Conservation (phyloP, 2,888 invertebrate species). For the Dryobotodes eremita region DNA sequence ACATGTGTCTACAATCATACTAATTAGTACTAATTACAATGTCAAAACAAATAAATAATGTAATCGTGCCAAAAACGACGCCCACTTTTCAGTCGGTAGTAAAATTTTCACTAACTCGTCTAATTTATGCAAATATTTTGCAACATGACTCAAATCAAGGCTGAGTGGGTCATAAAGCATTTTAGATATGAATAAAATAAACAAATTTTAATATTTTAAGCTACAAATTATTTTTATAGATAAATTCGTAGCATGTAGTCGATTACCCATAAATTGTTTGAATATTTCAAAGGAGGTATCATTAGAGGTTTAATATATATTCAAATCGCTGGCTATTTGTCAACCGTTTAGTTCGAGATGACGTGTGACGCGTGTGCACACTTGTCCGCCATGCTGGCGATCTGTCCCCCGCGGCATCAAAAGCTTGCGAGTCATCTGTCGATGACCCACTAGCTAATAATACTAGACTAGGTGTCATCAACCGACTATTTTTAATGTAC, state of each 20-base stretch:
- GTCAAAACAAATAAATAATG: slow-evolving; percentile 67
- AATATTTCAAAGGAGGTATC: slow-evolving; percentile 23
- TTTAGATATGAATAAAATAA: slow-evolving; percentile 53
- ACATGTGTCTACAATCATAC: slow-evolving; percentile 39
- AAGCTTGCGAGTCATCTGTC: slow-evolving; percentile 53
- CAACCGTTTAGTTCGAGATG: slow-evolving; percentile 52
- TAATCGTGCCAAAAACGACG: slow-evolving; percentile 60
- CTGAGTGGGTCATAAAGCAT: slow-evolving; percentile 39
- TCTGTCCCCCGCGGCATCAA: slow-evolving; percentile 62
- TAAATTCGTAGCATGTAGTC: neutral
- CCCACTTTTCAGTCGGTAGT: slow-evolving; percentile 69
- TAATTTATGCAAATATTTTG: slow-evolving; percentile 73
- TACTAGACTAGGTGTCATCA: slow-evolving; percentile 60
- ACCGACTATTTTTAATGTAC: slow-evolving; percentile 59
- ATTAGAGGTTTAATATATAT: slow-evolving; percentile 35
- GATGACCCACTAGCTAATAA: slow-evolving; percentile 65
- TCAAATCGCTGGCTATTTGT: slow-evolving; percentile 46
- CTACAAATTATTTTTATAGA: slow-evolving; percentile 13
- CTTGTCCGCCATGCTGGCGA: slow-evolving; percentile 51
- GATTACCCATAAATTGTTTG: slow-evolving; percentile 31
- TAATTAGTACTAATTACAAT: slow-evolving; percentile 71
- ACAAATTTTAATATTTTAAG: slow-evolving; percentile 33
- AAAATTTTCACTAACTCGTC: slow-evolving; percentile 63
- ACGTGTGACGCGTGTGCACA: slow-evolving; percentile 49
- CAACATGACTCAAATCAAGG: slow-evolving; percentile 72